Evolutionary conservation across 2,888 invertebrate genomes (phyloP), one percentile per base, ranked within the genome.

Genomic region (Mechanitis messenoides): DNA sequence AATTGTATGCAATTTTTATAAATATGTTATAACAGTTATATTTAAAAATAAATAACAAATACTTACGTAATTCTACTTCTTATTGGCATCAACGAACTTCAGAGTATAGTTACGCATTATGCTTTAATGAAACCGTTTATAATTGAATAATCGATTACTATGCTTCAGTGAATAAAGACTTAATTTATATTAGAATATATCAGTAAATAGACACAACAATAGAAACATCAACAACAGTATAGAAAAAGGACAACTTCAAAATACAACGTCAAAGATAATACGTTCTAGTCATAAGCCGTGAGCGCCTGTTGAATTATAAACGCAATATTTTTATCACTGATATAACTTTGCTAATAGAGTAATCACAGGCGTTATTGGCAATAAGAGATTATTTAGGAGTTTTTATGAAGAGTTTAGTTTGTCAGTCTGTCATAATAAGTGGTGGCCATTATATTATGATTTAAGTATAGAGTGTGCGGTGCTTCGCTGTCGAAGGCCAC

Each of bases 241-340:
- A 79, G 76, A 74, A 77, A 78, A 69, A 71, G 74, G 73, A 77
- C 71, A 79, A 81, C 77, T 66, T 72, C 70, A 78, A 80, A 76
- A 79, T 76, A 71, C 68, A 76, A 76, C 71, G 74, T 76, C 71
- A 74, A 77, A 77, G 72, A 76, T 72, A 46, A 75, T 75, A 74
- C 75, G 73, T 63, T 67, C 64, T 71, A 71, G 61, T 71, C 65
- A 66, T 68, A 71, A 70, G 20, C 68, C 71, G 55, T 28, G 63
- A 76, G 74, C 85, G 87, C 88, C 88, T 89, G 85, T 85, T 86
- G 80, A 80, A 77, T 82, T 78, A 66, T 77, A 72, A 77, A 70
- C 72, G 81, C 82, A 83, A 84, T 71, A 61, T 69, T 62, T 70
- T 63, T 57, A 68, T 45, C 61, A 55, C 60, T 58, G 61, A 65